phyloP scores from a whole-genome alignment of 2,113 vertebrate genomes.

The Cavia aperea region DNA sequence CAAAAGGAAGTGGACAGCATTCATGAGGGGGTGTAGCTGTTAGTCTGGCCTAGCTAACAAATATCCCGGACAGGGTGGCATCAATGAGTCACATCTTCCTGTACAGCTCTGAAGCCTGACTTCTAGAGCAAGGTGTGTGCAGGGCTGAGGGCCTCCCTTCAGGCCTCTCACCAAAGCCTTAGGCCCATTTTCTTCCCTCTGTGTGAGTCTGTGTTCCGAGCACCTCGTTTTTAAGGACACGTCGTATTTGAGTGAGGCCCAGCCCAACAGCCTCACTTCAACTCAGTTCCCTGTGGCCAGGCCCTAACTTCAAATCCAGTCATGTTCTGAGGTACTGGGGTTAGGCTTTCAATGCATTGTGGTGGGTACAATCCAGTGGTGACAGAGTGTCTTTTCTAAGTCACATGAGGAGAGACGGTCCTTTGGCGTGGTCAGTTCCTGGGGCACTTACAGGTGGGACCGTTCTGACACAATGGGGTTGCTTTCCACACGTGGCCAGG shows the following conservation, averaged over 20 bases:
- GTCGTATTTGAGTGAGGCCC: not conserved
- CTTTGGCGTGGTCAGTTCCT: not conserved
- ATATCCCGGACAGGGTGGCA: not conserved
- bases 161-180: not conserved
- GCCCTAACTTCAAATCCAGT: not conserved
- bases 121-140: not conserved
- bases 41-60: not conserved
- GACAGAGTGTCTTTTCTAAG: not conserved
- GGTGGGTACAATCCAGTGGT: not conserved
- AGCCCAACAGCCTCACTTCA: not conserved
- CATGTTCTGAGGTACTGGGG: not conserved
- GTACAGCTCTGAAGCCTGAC: not conserved
- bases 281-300: not conserved
- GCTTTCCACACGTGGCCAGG: not conserved
- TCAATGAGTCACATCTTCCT: not conserved
- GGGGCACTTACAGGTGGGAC: not conserved
- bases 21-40: not conserved
- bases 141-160: not conserved
- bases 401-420: not conserved
- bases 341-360: not conserved
- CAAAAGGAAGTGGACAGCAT: not conserved
- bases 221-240: not conserved
- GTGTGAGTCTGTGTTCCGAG: not conserved
- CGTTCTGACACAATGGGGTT: not conserved
- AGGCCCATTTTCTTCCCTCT: not conserved